A percentile compares a stretch with the other conserved stretches of the same genome.
Conservation (phyloP, 2,888 invertebrate genomes). For the Nomada ruficornis region DNA sequence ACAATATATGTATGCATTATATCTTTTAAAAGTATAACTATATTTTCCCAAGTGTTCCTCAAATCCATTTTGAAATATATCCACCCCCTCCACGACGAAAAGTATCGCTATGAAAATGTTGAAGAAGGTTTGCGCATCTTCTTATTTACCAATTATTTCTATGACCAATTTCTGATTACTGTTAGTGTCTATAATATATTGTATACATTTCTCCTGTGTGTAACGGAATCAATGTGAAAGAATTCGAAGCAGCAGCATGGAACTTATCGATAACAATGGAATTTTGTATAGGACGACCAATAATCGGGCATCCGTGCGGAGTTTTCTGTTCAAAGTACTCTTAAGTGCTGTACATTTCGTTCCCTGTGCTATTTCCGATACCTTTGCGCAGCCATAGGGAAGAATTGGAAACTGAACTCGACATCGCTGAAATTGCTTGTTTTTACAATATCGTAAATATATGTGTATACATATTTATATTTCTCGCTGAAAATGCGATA, state of each 20-base stretch:
- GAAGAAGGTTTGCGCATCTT: too few relatives aligned
- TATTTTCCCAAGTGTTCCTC: too few relatives aligned
- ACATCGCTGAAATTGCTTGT: not conserved
- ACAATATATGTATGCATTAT: too few relatives aligned
- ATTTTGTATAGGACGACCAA: not conserved
- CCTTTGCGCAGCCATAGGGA: not conserved
- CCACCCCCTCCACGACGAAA: too few relatives aligned
- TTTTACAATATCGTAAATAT: not conserved
- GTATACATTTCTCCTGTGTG: too few relatives aligned
- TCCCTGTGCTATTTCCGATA: conserved; percentile 1
- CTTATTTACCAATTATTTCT: too few relatives aligned
- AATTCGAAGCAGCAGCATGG: not conserved
- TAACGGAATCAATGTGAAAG: not conserved
- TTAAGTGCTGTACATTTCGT: conserved; percentile 42
- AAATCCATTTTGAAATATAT: too few relatives aligned
- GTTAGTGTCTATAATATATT: too few relatives aligned
- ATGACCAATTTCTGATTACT: too few relatives aligned
- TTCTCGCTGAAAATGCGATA: too few relatives aligned
- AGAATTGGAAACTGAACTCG: conserved; percentile 5
- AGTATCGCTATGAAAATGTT: too few relatives aligned
- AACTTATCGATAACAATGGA: not conserved
- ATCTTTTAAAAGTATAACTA: too few relatives aligned
- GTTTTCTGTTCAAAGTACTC: conserved; percentile 1
- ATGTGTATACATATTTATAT: not conserved
- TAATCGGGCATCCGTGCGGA: conserved; percentile 12